These are phyloP conservation scores for Leucozona laternaria DNA, from an alignment of 2,888 invertebrate genomes.

Conservation along the genomic window DNA sequence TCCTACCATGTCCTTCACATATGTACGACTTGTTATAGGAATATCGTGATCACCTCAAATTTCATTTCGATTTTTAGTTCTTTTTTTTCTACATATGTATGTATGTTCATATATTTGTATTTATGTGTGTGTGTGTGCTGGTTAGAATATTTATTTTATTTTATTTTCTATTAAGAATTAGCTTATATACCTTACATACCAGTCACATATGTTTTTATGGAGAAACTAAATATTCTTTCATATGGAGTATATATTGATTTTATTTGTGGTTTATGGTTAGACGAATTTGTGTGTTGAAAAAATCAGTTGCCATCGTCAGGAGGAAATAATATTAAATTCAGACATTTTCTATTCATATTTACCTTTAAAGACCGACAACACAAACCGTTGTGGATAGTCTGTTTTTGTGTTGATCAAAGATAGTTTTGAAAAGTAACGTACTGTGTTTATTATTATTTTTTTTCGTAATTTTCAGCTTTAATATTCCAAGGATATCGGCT, in stretches of 20 bases:
- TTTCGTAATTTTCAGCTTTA: constrained; percentile 79
- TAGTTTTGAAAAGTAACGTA: constrained; percentile 23
- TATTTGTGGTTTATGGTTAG: background rate
- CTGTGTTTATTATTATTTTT: background rate
- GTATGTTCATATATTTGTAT: background rate
- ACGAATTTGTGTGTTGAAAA: background rate
- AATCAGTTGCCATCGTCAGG: constrained; percentile 10
- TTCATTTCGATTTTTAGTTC: constrained; percentile 53
- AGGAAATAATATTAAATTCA: constrained; percentile 24
- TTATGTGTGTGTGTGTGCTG: background rate
- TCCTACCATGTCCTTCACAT: constrained; percentile 51
- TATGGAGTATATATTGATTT: constrained; percentile 66
- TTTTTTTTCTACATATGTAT: too few relatives aligned
- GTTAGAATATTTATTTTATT: constrained; percentile 32
- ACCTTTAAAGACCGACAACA: constrained; percentile 12
- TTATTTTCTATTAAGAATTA: background rate
- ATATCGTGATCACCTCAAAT: constrained; percentile 72
- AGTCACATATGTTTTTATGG: background rate
- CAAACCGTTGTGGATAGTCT: constrained; percentile 40
- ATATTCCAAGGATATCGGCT: constrained; percentile 83
- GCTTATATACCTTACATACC: background rate
- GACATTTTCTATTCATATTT: constrained; percentile 42
- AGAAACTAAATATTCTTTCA: constrained; percentile 10
- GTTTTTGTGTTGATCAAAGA: constrained; percentile 34
- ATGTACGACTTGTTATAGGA: background rate